Conservation (phyloP, 1,140 invertebrate genomes). For the Drosophila serrata region DNA sequence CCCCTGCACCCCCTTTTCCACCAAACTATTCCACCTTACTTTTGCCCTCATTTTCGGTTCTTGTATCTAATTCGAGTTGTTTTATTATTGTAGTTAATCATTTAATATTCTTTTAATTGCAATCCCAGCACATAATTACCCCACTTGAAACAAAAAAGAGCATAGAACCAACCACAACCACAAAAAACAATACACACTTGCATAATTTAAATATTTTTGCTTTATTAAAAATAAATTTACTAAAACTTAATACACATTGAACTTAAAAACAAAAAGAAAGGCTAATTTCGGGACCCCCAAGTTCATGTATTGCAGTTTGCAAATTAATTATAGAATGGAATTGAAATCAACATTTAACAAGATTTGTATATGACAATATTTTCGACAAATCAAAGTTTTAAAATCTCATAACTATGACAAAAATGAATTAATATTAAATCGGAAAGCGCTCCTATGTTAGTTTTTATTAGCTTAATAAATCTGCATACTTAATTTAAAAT, state of each 20-base stretch:
- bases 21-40: background rate
- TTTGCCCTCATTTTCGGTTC: background rate
- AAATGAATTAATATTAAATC: too few species aligned
- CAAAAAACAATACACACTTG: background rate
- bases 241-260: background rate
- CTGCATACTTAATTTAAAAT: too few species aligned
- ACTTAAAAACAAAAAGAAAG: background rate
- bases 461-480: too few species aligned
- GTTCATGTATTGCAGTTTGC: too few species aligned
- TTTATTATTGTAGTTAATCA: slow-evolving; percentile 4
- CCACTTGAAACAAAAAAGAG: background rate
- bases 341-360: too few species aligned
- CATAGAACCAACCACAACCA: background rate
- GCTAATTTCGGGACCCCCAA: too few species aligned
- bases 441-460: too few species aligned
- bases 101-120: slow-evolving; percentile 1
- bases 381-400: too few species aligned
- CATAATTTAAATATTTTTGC: background rate
- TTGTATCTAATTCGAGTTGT: slow-evolving; percentile 12
- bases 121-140: slow-evolving; percentile 12
- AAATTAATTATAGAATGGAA: too few species aligned
- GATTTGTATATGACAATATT: too few species aligned
- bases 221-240: too few species aligned
- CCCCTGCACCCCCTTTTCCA: background rate
- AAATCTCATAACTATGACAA: too few species aligned